Evolutionary conservation across 2,113 vertebrate genomes (phyloP), one percentile per base, ranked within the genome.

Genomic region (Pavo muticus): DNA sequence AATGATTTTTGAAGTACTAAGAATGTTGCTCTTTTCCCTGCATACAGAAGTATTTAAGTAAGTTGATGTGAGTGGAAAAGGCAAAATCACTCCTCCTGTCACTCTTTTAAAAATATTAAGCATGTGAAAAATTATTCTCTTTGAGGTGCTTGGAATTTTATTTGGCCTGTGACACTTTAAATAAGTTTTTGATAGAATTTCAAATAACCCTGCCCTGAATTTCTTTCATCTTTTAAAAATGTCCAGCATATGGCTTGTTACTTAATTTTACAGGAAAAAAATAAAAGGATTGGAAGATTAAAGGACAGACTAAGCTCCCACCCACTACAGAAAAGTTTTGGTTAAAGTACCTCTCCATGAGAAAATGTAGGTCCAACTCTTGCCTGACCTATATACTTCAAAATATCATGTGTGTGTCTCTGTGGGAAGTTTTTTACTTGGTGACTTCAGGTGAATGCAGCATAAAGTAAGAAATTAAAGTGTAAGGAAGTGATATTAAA

Each of bases 1-100:
- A 89, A 45, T 61, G 24, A 88, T 72, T 87, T 91, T 57, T 52
- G 15, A 93, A 91, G 21, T 54, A 85, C 40, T 57, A 78, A 78
- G 37, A 75, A 84, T 40, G 14, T 84, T 65, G 5, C 2, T 73
- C 6, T 82, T 87, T 84, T 63, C 6, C 10, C 14, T 91, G 68
- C 12, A 32, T 70, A 73, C 69, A 86, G 59, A 85, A 48, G 8
- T 59, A 37, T 37, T 68, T 84, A 69, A 87, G 93, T 14, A 0
- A n/a, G 44, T 87, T 82, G 52, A 72, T 72, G 20, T 29, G 23
- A 61, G 52, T 44, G 54, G 30, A 84, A 92, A 69, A 89, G 23
- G 45, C 19, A 95, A 91, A 88, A 9, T 2, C 2, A 61, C 75
- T 84, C 68, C 37, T 84, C 39, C 80, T 87, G 25, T 30, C 10